Conservation (phyloP, 2,797 vertebrate species). For the Poliocrania exsul region DNA sequence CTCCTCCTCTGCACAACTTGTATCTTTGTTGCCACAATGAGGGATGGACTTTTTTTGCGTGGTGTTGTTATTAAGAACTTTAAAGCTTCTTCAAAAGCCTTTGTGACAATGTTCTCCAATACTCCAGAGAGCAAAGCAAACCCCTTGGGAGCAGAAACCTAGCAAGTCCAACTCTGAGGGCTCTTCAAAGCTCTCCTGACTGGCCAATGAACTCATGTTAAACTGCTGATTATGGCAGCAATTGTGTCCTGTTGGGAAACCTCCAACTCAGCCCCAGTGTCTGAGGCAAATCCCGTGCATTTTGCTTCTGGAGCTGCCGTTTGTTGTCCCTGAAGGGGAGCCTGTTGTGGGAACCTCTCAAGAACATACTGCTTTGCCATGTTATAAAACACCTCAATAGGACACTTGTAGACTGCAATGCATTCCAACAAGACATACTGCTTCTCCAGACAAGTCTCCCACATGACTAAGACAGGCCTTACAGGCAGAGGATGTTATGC, state of each 20-base stretch:
- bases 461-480: background rate
- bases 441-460: background rate
- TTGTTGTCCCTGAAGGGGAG: background rate
- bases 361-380: background rate
- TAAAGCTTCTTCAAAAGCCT: background rate
- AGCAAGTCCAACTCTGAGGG: accelerated
- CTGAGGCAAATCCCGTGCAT: background rate
- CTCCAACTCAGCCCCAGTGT: background rate
- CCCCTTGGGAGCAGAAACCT: background rate
- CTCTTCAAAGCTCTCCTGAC: background rate
- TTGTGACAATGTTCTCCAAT: background rate
- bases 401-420: accelerated
- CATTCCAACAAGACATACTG: background rate
- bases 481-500: background rate
- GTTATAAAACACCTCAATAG: background rate
- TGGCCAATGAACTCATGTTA: background rate
- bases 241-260: background rate
- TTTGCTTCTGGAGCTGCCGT: background rate
- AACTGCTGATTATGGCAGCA: background rate
- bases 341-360: background rate
- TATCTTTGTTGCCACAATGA: background rate
- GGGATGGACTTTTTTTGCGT: background rate
- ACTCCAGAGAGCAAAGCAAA: background rate
- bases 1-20: background rate
- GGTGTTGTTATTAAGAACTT: background rate